phyloP scores from a whole-genome alignment of 2,888 invertebrate genomes.

The Sinhomidia bicolor region DNA sequence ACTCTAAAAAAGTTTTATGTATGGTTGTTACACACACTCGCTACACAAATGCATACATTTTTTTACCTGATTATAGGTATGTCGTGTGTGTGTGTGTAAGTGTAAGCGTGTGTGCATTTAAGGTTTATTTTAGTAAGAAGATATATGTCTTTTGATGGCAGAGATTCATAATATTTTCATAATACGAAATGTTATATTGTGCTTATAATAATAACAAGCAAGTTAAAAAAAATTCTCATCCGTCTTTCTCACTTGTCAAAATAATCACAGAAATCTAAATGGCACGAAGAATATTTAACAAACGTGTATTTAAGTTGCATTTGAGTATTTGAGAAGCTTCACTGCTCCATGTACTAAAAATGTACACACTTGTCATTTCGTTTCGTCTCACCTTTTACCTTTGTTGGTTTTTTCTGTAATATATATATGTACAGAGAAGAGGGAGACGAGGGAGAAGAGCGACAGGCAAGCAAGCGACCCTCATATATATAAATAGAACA shows the following conservation, averaged over 20 bases:
- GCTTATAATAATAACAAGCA: background rate
- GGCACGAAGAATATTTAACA: background rate
- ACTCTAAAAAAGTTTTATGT: slow-evolving; percentile 16
- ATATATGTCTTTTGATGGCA: slow-evolving; percentile 16
- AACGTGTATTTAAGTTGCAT: background rate
- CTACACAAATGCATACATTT: background rate
- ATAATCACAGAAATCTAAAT: background rate
- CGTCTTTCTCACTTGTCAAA: background rate
- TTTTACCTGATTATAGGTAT: slow-evolving; percentile 18
- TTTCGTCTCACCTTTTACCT: background rate
- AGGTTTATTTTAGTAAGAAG: background rate
- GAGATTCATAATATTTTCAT: slow-evolving; percentile 14
- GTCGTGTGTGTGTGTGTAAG: background rate
- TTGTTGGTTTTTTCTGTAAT: background rate
- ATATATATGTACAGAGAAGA: no score
- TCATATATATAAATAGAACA: background rate
- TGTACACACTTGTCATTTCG: background rate
- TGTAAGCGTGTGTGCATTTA: background rate
- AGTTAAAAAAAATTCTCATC: slow-evolving; percentile 6
- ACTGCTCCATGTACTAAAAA: no score
- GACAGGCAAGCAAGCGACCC: background rate
- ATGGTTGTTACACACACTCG: background rate
- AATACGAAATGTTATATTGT: background rate
- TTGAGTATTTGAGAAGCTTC: background rate
- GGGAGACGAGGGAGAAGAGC: no score